Evolutionary conservation across 2,888 invertebrate species (phyloP).

Genomic region (Nomada fucata): DNA sequence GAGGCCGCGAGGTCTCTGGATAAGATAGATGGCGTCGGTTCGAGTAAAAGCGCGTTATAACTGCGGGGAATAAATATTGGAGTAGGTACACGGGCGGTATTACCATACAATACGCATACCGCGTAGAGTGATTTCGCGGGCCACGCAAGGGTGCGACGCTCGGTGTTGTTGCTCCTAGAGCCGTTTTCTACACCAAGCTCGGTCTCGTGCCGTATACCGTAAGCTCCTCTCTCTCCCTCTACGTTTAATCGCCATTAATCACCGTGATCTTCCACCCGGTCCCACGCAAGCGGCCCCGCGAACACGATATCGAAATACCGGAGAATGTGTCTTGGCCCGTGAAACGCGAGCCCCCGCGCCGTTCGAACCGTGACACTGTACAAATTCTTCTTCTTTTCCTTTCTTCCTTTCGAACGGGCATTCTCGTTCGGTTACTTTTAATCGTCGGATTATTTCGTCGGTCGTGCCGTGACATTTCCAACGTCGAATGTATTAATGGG

Average conservation of each 20-base stretch:
- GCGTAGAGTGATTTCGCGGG: constrained; percentile 73
- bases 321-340: constrained; percentile 59
- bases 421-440: not conserved
- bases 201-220: constrained; percentile 35
- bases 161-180: constrained; percentile 68
- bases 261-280: constrained; percentile 71
- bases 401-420: not conserved
- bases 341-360: constrained; percentile 44
- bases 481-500: not conserved
- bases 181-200: constrained; percentile 57
- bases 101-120: constrained; percentile 78
- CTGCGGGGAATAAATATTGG: constrained; percentile 74
- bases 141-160: constrained; percentile 73
- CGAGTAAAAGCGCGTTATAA: constrained; percentile 75
- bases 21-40: constrained; percentile 70
- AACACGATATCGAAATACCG: constrained; percentile 70
- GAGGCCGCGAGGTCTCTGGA: constrained; percentile 41
- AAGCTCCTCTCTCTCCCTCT: constrained; percentile 43
- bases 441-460: not conserved
- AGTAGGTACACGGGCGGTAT: constrained; percentile 74
- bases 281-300: constrained; percentile 65
- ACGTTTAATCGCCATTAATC: constrained; percentile 72
- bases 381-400: constrained; percentile 17
- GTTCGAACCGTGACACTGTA: constrained; percentile 16
- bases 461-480: not conserved